These are phyloP conservation scores for Pterophyllum scalare DNA, from an alignment of 2,113 vertebrate species.

Conservation along the genomic window DNA sequence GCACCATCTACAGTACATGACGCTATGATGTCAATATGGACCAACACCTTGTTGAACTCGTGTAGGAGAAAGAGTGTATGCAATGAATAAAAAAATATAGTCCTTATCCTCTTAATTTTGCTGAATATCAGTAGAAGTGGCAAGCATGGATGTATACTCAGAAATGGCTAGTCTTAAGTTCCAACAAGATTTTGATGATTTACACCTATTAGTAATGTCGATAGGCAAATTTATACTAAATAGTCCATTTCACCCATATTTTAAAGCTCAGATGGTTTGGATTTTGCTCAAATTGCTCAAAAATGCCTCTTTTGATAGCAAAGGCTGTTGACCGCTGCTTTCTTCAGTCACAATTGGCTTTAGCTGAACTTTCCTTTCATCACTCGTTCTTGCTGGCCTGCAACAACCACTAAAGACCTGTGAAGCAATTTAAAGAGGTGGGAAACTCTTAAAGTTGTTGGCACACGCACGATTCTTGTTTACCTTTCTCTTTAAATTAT, in stretches of 20 bases:
- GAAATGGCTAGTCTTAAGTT: neutral
- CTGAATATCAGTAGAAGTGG: neutral
- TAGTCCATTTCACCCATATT: neutral
- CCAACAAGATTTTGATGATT: neutral
- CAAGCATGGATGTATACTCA: neutral
- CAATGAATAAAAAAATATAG: no score
- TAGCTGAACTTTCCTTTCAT: conserved; percentile 13
- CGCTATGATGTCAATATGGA: neutral
- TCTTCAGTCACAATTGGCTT: neutral
- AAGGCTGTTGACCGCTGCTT: neutral
- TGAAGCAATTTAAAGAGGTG: conserved; percentile 27
- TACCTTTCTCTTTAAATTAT: conserved; percentile 23
- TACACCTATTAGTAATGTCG: neutral
- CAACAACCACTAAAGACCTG: neutral
- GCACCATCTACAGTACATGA: neutral
- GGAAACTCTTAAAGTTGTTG: conserved; percentile 35
- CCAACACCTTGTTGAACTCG: neutral
- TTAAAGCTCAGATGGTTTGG: neutral
- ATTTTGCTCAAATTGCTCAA: neutral
- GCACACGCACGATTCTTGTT: conserved; percentile 30
- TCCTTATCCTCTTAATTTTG: neutral
- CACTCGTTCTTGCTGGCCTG: neutral
- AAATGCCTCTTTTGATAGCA: neutral
- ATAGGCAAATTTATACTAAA: neutral
- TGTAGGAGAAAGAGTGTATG: no score